These are phyloP conservation scores for Mallotus villosus DNA, from an alignment of 2,797 vertebrate species.

Conservation along the genomic window DNA sequence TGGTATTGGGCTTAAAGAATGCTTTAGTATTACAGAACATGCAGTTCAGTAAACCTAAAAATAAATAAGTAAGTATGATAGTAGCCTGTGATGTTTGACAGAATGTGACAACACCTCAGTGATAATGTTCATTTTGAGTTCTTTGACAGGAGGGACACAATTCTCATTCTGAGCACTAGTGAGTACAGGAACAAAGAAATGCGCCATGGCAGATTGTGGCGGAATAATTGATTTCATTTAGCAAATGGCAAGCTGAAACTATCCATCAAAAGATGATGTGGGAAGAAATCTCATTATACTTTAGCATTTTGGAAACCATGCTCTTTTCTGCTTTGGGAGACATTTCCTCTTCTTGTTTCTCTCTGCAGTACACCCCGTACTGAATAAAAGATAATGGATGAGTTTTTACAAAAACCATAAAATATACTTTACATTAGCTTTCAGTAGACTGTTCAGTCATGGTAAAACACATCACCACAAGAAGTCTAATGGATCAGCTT, in stretches of 20 bases:
- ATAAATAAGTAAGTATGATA: not conserved
- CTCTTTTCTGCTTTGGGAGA: slow-evolving; percentile 34
- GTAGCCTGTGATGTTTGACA: not conserved
- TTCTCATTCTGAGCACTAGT: slow-evolving; percentile 26
- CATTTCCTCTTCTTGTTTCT: slow-evolving; percentile 53
- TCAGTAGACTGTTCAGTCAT: slow-evolving; percentile 16
- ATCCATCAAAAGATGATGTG: slow-evolving; percentile 59
- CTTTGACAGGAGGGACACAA: slow-evolving; percentile 42
- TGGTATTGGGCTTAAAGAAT: not conserved
- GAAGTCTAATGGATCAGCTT: not conserved
- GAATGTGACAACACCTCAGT: slow-evolving; percentile 33
- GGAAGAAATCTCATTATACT: slow-evolving; percentile 61
- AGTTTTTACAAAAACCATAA: slow-evolving; percentile 22
- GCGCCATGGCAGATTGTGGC: slow-evolving; percentile 38
- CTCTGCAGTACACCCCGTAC: slow-evolving; percentile 49
- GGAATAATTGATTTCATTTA: slow-evolving; percentile 59
- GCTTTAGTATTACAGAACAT: not conserved
- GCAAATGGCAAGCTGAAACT: slow-evolving; percentile 47
- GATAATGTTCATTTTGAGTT: slow-evolving; percentile 53
- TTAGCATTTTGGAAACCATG: slow-evolving; percentile 53
- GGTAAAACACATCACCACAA: no score
- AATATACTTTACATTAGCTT: slow-evolving; percentile 18
- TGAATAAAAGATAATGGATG: slow-evolving; percentile 57
- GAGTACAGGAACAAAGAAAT: slow-evolving; percentile 33
- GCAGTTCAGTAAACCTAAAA: not conserved